A percentile compares a stretch with the other conserved stretches of the same genome.
Evolutionary conservation across 2,888 invertebrate species (phyloP).

Genomic region (Drosophila tripunctata): DNA sequence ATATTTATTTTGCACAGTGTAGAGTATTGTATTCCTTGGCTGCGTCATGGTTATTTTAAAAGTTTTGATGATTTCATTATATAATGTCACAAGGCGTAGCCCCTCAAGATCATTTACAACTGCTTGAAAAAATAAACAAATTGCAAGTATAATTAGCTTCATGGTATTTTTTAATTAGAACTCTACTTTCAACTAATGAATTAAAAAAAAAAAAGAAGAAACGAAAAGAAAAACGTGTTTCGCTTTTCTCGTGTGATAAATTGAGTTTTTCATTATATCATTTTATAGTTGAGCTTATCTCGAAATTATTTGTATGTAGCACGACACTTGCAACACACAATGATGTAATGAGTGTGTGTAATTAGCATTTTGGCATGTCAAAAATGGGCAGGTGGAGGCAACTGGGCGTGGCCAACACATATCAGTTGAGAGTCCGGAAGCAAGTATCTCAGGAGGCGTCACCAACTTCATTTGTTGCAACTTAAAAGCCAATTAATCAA

Average conservation of each 20-base stretch:
- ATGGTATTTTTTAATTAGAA: slow-evolving; percentile 26
- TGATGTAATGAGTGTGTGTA: slow-evolving; percentile 67
- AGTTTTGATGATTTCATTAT: slow-evolving; percentile 18
- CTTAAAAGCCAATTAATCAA: slow-evolving; percentile 78
- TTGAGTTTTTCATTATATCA: slow-evolving; percentile 36
- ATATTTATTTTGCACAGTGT: not conserved
- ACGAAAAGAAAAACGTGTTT: not conserved
- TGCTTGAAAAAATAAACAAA: not conserved
- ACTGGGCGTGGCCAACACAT: slow-evolving; percentile 29
- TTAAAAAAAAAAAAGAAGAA: no score
- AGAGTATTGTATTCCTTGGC: not conserved
- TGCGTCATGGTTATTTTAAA: slow-evolving; percentile 37
- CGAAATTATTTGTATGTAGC: slow-evolving; percentile 37
- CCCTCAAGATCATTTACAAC: not conserved
- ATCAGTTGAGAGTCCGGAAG: slow-evolving; percentile 41
- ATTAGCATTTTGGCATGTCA: slow-evolving; percentile 59
- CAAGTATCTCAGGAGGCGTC: slow-evolving; percentile 38
- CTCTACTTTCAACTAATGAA: slow-evolving; percentile 37
- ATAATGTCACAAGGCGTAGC: slow-evolving; percentile 8
- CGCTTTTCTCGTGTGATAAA: slow-evolving; percentile 21
- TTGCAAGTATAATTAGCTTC: slow-evolving; percentile 4
- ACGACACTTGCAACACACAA: slow-evolving; percentile 45
- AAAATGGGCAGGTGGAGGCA: not conserved
- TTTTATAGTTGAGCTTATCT: slow-evolving; percentile 36
- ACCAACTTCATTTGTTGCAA: slow-evolving; percentile 69